A percentile compares a stretch with the other conserved stretches of the same genome.
These are phyloP conservation scores for Troglohyphantes excavatus DNA, from an alignment of 2,888 invertebrate genomes.

Conservation along the genomic window DNA sequence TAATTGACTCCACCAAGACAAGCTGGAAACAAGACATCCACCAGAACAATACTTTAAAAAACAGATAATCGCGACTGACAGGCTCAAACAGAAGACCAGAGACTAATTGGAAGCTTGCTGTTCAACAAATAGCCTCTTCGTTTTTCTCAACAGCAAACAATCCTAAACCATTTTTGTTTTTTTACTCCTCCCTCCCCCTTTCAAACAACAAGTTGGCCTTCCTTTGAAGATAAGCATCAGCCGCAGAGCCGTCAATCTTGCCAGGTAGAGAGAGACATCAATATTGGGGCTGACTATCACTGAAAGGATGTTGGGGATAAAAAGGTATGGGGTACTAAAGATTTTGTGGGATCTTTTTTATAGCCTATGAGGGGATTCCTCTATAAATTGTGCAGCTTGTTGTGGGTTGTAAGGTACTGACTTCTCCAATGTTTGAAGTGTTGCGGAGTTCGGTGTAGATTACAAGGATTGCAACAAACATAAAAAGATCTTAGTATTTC, in stretches of 20 bases:
- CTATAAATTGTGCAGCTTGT: too few species aligned
- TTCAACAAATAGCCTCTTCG: slow-evolving; percentile 48
- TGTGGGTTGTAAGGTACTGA: too few species aligned
- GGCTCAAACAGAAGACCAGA: neutral
- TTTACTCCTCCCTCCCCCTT: neutral
- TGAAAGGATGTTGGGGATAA: neutral
- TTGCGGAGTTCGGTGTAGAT: too few species aligned
- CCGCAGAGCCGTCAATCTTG: slow-evolving; percentile 56
- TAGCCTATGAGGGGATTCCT: too few species aligned
- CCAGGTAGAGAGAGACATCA: slow-evolving; percentile 3
- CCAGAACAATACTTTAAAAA: neutral
- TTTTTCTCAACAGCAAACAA: neutral
- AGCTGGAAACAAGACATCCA: neutral
- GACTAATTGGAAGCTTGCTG: slow-evolving; percentile 63
- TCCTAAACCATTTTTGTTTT: slow-evolving; percentile 1
- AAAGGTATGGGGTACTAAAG: too few species aligned
- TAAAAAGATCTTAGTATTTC: too few species aligned
- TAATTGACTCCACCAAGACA: too few species aligned
- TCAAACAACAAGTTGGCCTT: neutral
- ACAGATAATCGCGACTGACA: neutral
- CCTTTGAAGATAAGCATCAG: slow-evolving; percentile 65
- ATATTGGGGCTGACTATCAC: neutral
- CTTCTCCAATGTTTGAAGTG: too few species aligned
- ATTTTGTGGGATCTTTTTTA: too few species aligned
- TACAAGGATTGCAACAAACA: too few species aligned